Percentiles rank a stretch among this genome's conserved stretches.
Conservation (phyloP, 2,888 invertebrate genomes). For the Sarcophaga carnaria region DNA sequence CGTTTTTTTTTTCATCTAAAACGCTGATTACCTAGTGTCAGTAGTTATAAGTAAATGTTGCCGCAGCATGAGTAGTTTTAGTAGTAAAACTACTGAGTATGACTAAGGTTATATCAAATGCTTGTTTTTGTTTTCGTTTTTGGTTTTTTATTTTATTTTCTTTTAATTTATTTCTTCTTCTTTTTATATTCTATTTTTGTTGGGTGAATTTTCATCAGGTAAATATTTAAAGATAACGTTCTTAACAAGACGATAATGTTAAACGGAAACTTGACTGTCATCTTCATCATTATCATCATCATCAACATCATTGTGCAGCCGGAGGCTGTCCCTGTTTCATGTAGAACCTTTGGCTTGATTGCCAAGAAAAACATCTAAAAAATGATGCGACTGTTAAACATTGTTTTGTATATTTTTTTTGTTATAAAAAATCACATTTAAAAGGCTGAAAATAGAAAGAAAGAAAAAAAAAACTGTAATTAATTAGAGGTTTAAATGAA, state of each 20-base stretch:
- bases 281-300: background rate
- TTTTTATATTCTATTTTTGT: background rate
- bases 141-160: background rate
- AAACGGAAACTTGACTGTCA: conserved; percentile 43
- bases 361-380: background rate
- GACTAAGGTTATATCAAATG: background rate
- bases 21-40: background rate
- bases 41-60: background rate
- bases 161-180: conserved; percentile 7
- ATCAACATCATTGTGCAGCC: background rate
- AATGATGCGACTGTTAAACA: background rate
- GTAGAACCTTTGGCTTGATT: background rate
- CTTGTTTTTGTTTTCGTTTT: background rate
- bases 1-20: conserved; percentile 4
- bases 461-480: conserved; percentile 6
- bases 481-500: conserved; percentile 27
- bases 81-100: background rate
- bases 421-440: too few species aligned
- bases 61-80: background rate
- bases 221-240: conserved; percentile 54
- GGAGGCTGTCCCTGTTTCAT: background rate
- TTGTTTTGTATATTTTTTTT: background rate
- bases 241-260: conserved; percentile 53
- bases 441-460: background rate
- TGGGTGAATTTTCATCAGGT: conserved; percentile 47